A percentile compares a stretch with the other conserved stretches of the same genome.
Evolutionary conservation across 1,140 invertebrate genomes (phyloP).

Genomic region (Cataglyphis hispanica): DNA sequence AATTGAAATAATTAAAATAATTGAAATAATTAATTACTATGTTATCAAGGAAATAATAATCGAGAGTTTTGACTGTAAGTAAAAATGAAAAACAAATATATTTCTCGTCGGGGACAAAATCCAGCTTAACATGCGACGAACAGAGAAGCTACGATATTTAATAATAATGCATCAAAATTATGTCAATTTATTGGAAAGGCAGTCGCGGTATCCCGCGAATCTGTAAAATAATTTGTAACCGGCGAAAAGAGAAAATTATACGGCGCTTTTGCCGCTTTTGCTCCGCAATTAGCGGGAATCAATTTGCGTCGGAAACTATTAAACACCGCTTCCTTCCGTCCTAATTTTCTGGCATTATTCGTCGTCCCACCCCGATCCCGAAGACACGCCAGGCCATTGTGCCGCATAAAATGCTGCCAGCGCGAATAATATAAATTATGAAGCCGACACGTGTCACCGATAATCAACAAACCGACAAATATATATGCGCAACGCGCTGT

Average conservation of each 20-base stretch:
- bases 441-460: constrained; percentile 37
- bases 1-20: background rate
- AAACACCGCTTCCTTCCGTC: constrained; percentile 56
- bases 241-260: constrained; percentile 36
- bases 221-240: constrained; percentile 46
- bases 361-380: background rate
- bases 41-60: background rate
- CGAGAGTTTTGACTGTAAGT: background rate
- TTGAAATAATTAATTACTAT: background rate
- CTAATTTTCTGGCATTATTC: constrained; percentile 55
- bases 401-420: constrained; percentile 33
- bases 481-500: constrained; percentile 16
- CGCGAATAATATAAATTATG: constrained; percentile 53
- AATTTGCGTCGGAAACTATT: constrained; percentile 61
- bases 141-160: background rate
- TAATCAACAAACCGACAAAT: constrained; percentile 55
- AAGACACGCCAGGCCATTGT: constrained; percentile 47
- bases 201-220: background rate
- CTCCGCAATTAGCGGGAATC: constrained; percentile 55
- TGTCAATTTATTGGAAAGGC: background rate
- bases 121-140: background rate
- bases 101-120: background rate
- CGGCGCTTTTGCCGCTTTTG: background rate
- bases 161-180: constrained; percentile 42
- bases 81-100: constrained; percentile 9